A percentile compares a stretch with the other conserved stretches of the same genome.
Conservation (phyloP, 2,113 vertebrate genomes). For the Strix aluco region DNA sequence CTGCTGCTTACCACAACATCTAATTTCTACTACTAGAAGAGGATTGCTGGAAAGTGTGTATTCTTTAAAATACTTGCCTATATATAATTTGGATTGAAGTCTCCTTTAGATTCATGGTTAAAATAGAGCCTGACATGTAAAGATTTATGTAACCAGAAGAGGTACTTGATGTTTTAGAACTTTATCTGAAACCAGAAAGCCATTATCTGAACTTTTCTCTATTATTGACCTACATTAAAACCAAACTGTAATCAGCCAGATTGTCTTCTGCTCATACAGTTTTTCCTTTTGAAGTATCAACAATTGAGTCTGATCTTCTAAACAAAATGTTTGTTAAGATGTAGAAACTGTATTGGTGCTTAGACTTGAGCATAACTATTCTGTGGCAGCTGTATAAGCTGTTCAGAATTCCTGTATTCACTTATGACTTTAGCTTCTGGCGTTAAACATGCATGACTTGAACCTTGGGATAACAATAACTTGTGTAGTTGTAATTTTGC, state of each 20-base stretch:
- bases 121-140: conserved; percentile 12
- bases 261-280: not conserved
- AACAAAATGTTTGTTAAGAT: not conserved
- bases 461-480: conserved; percentile 46
- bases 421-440: not conserved
- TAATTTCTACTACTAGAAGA: not conserved
- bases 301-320: not conserved
- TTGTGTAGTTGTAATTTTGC: conserved; percentile 28
- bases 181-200: conserved; percentile 17
- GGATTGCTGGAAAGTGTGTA: not conserved
- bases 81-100: not conserved
- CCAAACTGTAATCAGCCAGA: not conserved
- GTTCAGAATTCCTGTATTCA: not conserved
- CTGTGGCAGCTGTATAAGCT: not conserved
- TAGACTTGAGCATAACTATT: not conserved
- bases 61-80: not conserved
- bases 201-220: conserved; percentile 16
- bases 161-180: not conserved
- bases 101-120: not conserved
- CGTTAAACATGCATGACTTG: conserved; percentile 51
- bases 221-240: not conserved
- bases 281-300: not conserved
- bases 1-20: not conserved
- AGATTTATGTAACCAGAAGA: not conserved
- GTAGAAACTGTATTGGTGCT: not conserved